These are phyloP conservation scores for Oriolus oriolus DNA, from an alignment of 2,113 vertebrate species.

Conservation along the genomic window DNA sequence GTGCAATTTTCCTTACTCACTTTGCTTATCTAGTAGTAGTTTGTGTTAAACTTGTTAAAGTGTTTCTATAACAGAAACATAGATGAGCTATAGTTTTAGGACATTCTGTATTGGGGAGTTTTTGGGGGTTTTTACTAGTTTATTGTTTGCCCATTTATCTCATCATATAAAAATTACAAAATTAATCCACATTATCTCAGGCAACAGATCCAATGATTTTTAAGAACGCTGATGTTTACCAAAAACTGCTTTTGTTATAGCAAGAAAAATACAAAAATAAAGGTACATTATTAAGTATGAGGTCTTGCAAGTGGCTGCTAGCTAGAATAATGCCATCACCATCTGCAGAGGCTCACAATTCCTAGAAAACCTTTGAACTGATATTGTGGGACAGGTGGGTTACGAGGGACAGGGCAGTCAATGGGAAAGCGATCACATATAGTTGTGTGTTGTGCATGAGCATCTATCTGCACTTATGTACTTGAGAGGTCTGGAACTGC, in stretches of 20 bases:
- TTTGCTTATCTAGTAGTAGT: background rate
- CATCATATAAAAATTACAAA: background rate
- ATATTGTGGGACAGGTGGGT: background rate
- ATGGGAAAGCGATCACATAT: rapidly evolving
- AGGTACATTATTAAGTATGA: background rate
- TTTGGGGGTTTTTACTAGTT: background rate
- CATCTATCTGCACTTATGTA: background rate
- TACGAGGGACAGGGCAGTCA: background rate
- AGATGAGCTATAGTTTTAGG: background rate
- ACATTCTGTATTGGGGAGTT: background rate
- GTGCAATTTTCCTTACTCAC: background rate
- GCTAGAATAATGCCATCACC: background rate
- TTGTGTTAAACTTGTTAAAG: background rate
- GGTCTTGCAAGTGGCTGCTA: background rate
- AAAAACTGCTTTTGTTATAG: background rate
- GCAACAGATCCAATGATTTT: background rate
- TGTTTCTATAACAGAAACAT: background rate
- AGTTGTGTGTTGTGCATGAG: background rate
- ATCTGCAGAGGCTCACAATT: background rate
- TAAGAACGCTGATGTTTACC: background rate
- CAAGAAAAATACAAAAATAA: background rate
- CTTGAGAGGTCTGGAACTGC: background rate
- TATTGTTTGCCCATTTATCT: background rate
- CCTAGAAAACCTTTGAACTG: background rate
- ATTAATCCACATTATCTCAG: background rate